phyloP scores from a whole-genome alignment of 2,888 invertebrate genomes.

The Eilema griseolum region DNA sequence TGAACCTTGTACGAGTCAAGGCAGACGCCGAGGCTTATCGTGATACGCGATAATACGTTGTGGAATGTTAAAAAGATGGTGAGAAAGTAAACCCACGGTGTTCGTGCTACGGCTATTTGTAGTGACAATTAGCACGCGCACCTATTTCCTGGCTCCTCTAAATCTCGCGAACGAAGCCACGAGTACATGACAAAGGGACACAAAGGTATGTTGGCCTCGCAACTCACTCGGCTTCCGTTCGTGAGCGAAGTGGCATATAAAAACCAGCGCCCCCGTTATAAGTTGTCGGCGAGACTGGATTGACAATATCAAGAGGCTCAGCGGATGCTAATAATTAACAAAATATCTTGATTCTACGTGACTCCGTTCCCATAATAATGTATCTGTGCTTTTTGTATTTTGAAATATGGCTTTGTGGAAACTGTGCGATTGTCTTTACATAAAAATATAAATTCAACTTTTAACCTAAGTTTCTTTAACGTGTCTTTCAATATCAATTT shows the following conservation, averaged over 20 bases:
- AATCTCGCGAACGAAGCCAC: slow-evolving; percentile 55
- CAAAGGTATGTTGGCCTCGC: slow-evolving; percentile 46
- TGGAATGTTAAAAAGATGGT: slow-evolving; percentile 56
- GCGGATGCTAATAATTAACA: slow-evolving; percentile 60
- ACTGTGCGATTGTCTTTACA: slow-evolving; percentile 27
- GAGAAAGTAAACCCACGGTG: slow-evolving; percentile 61
- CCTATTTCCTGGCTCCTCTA: slow-evolving; percentile 67
- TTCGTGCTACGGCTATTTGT: slow-evolving; percentile 61
- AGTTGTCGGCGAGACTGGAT: slow-evolving; percentile 53
- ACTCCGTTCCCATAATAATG: slow-evolving; percentile 33
- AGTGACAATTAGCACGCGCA: slow-evolving; percentile 69
- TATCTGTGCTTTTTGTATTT: slow-evolving; percentile 35
- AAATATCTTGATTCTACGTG: slow-evolving; percentile 55
- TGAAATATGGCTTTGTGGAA: slow-evolving; percentile 40
- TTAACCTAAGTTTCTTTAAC: not conserved
- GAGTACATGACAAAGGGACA: slow-evolving; percentile 57
- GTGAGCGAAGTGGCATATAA: slow-evolving; percentile 65
- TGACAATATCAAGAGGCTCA: slow-evolving; percentile 23
- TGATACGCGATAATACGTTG: slow-evolving; percentile 52
- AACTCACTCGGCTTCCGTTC: slow-evolving; percentile 67
- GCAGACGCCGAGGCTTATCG: slow-evolving; percentile 30
- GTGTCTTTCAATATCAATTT: not conserved
- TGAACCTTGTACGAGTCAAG: slow-evolving; percentile 48
- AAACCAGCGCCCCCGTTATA: slow-evolving; percentile 64
- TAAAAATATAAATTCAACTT: slow-evolving; percentile 24